Conservation (phyloP, 2,888 invertebrate genomes). For the Agrotis exclamationis region DNA sequence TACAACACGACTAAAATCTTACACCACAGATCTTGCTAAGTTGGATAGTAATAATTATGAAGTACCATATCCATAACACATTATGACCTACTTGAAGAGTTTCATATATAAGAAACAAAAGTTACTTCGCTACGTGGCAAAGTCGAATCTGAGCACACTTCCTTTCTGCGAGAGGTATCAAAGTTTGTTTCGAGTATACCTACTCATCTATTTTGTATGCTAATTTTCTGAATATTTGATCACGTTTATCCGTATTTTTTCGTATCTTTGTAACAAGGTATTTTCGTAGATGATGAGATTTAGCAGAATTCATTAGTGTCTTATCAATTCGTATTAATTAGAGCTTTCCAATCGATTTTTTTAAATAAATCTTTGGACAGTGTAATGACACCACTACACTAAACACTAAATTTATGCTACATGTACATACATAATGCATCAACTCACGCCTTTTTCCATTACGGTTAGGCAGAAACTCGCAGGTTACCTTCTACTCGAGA, state of each 20-base stretch:
- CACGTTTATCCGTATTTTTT: slow-evolving; percentile 5
- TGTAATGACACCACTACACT: too few relatives aligned
- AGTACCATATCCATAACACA: not conserved
- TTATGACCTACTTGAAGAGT: slow-evolving; percentile 2
- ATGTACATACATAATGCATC: too few relatives aligned
- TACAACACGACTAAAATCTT: too few relatives aligned
- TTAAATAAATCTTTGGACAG: too few relatives aligned
- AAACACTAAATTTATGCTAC: too few relatives aligned
- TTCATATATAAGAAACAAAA: slow-evolving; percentile 15
- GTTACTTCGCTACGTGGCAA: not conserved
- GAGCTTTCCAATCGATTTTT: too few relatives aligned
- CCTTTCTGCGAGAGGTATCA: not conserved
- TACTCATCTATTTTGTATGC: slow-evolving; percentile 12
- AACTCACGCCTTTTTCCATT: too few relatives aligned
- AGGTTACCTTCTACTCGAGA: too few relatives aligned
- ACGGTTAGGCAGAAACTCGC: too few relatives aligned
- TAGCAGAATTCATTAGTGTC: not conserved
- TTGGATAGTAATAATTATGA: not conserved
- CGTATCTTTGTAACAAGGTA: not conserved
- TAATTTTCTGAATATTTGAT: slow-evolving; percentile 21
- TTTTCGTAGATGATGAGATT: slow-evolving; percentile 1
- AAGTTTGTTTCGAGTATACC: slow-evolving; percentile 20
- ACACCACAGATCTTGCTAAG: too few relatives aligned
- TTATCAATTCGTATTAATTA: too few relatives aligned
- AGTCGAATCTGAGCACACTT: slow-evolving; percentile 15